Evolutionary conservation across 2,797 vertebrate species (phyloP).

Genomic region (Chromobotia macracanthus): DNA sequence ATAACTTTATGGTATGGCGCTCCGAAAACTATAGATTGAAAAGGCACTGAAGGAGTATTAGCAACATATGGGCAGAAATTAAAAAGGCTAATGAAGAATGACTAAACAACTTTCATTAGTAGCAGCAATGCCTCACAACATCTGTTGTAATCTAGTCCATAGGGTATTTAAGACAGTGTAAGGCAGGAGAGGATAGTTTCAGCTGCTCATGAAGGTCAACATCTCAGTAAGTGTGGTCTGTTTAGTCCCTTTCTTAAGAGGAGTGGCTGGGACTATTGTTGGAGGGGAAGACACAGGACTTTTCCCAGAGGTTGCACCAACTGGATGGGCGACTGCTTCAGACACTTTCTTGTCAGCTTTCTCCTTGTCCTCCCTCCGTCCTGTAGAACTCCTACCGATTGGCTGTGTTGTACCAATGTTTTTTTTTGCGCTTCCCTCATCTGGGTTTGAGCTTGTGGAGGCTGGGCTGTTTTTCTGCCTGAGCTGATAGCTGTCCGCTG

Average conservation of each 20-base stretch:
- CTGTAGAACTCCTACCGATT: neutral
- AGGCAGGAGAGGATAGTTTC: constrained; percentile 26
- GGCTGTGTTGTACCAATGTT: neutral
- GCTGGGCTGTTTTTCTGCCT: constrained; percentile 62
- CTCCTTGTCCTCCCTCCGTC: constrained; percentile 6
- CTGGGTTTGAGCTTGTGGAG: neutral
- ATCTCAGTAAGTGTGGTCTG: constrained; percentile 70
- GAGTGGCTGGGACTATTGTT: constrained; percentile 3
- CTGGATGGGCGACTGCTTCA: neutral
- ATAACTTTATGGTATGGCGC: neutral
- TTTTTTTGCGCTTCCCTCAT: neutral
- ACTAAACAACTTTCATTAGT: neutral
- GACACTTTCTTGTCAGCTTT: constrained; percentile 30
- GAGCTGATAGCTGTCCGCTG: constrained; percentile 82
- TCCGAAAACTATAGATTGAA: neutral
- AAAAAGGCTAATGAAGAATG: neutral
- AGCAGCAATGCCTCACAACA: neutral
- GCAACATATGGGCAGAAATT: neutral
- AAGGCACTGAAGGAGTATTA: constrained; percentile 22
- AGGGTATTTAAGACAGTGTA: neutral
- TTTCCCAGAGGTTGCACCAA: neutral
- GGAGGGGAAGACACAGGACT: neutral
- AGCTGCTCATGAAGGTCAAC: constrained; percentile 65
- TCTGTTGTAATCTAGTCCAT: neutral
- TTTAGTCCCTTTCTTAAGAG: constrained; percentile 50